phyloP scores from a whole-genome alignment of 2,797 vertebrate genomes.

The Emys orbicularis region DNA sequence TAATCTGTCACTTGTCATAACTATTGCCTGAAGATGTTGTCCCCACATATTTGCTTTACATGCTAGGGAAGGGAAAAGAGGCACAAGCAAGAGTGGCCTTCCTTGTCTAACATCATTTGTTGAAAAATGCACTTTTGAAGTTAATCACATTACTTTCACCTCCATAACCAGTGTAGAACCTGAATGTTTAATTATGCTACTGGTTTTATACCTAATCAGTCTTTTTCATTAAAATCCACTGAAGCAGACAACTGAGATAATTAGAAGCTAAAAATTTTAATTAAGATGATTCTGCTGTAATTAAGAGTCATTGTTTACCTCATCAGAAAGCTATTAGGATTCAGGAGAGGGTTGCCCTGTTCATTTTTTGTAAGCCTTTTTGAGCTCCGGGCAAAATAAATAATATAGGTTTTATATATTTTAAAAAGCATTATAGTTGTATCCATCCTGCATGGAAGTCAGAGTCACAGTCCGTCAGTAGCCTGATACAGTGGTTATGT shows the following conservation, averaged over 20 bases:
- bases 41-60: not conserved
- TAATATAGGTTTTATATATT: constrained; percentile 24
- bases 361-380: constrained; percentile 70
- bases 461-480: constrained; percentile 21
- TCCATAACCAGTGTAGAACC: constrained; percentile 80
- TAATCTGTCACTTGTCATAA: constrained; percentile 27
- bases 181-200: constrained; percentile 88
- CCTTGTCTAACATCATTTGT: constrained; percentile 54
- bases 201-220: constrained; percentile 89
- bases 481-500: constrained; percentile 49
- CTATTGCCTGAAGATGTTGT: constrained; percentile 5
- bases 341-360: constrained; percentile 81
- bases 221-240: constrained; percentile 89
- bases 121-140: constrained; percentile 74
- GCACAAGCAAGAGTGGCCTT: constrained; percentile 24
- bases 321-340: constrained; percentile 88
- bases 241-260: constrained; percentile 91
- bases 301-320: constrained; percentile 95
- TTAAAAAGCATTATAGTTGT: constrained; percentile 26
- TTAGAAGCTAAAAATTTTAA: constrained; percentile 63
- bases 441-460: not conserved
- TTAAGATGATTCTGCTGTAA: constrained; percentile 42
- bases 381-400: constrained; percentile 47
- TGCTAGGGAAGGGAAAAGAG: not conserved
- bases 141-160: constrained; percentile 87